Percentiles rank a stretch among this genome's conserved stretches.
Conservation (phyloP, 1,140 invertebrate species). For the Papilio glaucus region DNA sequence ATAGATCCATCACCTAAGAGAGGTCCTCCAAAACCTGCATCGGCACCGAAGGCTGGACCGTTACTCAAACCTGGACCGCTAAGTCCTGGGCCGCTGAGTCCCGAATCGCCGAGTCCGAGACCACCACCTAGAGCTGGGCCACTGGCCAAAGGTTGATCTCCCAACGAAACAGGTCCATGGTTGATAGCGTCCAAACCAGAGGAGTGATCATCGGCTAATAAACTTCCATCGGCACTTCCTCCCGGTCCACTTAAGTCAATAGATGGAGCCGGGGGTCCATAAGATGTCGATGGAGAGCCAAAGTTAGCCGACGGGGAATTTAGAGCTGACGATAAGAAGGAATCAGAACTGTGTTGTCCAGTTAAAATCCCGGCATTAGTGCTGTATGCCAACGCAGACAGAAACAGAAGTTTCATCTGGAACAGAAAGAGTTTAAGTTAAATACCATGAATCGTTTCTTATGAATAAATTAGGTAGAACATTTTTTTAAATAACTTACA, state of each 20-base stretch:
- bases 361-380: slow-evolving; percentile 57
- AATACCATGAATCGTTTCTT: too few relatives aligned
- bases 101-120: slow-evolving; percentile 30
- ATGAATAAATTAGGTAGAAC: not conserved
- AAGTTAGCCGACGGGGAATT: slow-evolving; percentile 67
- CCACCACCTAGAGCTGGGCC: slow-evolving; percentile 36
- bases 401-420: slow-evolving; percentile 65
- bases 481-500: slow-evolving; percentile 62
- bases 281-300: slow-evolving; percentile 59
- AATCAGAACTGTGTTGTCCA: slow-evolving; percentile 59
- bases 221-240: slow-evolving; percentile 14
- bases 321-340: slow-evolving; percentile 64
- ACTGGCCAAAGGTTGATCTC: slow-evolving; percentile 31
- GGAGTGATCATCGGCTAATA: slow-evolving; percentile 29
- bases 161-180: slow-evolving; percentile 31
- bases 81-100: slow-evolving; percentile 33
- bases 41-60: slow-evolving; percentile 24
- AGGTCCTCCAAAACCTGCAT: slow-evolving; percentile 33
- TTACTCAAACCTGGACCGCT: slow-evolving; percentile 31
- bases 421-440: too few relatives aligned
- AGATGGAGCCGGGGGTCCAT: slow-evolving; percentile 53
- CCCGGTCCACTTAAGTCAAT: slow-evolving; percentile 41
- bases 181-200: not conserved
- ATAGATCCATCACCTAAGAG: slow-evolving; percentile 7
- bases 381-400: slow-evolving; percentile 62